Base-by-base conservation (phyloP, 2,888 invertebrate species). In the Limnephilus marmoratus region DNA sequence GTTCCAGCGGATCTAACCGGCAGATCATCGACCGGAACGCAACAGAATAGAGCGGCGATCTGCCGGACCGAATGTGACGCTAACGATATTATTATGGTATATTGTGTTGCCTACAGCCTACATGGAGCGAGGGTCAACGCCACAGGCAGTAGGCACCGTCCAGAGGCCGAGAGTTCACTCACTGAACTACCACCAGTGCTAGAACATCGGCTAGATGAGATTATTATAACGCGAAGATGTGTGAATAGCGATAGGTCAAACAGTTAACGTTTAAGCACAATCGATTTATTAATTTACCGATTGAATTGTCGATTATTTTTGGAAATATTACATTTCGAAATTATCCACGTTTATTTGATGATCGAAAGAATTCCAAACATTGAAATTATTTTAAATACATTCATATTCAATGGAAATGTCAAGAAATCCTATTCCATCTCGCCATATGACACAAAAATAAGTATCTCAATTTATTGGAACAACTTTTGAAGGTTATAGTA, bases 11-110 rank as follows among this genome's bases (percentile, higher is more conserved):
- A 49, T 88, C 24, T 31, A 80, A 68, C 31, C 29, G 37, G 12
- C 29, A 31, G 88, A 89, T 80, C 68, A 68, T 89, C 88, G 88
- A 89, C 88, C 88, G 81, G 41, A 89, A 37, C 80, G 29, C 24
- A 24, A n/a, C 53, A 31, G 68, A 68, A n/a, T 7, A 5, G 53
- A 88, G 24, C 81, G 37, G 80, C 34, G 88, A 80, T 89, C 34
- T 89, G 88, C 80, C 80, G 88, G 31, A 24, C 31, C 88, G 29
- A 89, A 89, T 89, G 53, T 87, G 49, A 49, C 31, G 87, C 53
- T 53, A 87, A 87, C 68, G 53, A 29, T 87, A 53, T 31, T 53
- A 87, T 87, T 85, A 41, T 85, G n/a, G 49, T 86, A 49, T n/a
- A 86, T 45, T 53, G 49, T 87, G 49, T 53, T 85, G 37, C 49